phyloP scores from a whole-genome alignment of 2,888 invertebrate species.

The Ormyrus thymus region DNA sequence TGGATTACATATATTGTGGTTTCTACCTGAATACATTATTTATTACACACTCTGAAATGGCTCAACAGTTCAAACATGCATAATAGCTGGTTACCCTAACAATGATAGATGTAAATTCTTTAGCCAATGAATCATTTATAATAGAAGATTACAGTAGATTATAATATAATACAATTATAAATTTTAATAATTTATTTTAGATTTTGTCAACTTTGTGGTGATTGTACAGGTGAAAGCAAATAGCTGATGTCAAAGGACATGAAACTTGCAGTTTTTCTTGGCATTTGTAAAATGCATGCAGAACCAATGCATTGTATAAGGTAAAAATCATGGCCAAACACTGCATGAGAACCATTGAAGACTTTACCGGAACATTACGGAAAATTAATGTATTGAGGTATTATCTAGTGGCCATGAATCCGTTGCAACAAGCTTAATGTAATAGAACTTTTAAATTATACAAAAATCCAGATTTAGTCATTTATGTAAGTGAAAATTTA shows the following conservation, averaged over 20 bases:
- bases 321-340: conserved; percentile 56
- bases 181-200: conserved; percentile 60
- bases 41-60: conserved; percentile 86
- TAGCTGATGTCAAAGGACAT: conserved; percentile 95
- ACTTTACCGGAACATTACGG: too few species aligned
- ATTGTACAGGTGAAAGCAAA: conserved; percentile 84
- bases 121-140: conserved; percentile 17
- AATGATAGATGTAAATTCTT: conserved; percentile 82
- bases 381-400: too few species aligned
- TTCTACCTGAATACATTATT: conserved; percentile 88
- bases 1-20: conserved; percentile 96
- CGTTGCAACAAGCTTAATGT: too few species aligned
- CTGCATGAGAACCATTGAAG: too few species aligned
- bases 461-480: too few species aligned
- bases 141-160: conserved; percentile 2
- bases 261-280: conserved; percentile 93
- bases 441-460: too few species aligned
- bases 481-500: too few species aligned
- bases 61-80: conserved; percentile 77
- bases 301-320: conserved; percentile 93
- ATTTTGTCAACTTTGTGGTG: conserved; percentile 71
- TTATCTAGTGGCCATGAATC: too few species aligned
- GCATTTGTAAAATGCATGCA: conserved; percentile 98
- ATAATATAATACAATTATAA: neutral
- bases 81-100: conserved; percentile 94